Evolutionary conservation across 2,888 invertebrate genomes (phyloP).

Genomic region (Molorchus minor): DNA sequence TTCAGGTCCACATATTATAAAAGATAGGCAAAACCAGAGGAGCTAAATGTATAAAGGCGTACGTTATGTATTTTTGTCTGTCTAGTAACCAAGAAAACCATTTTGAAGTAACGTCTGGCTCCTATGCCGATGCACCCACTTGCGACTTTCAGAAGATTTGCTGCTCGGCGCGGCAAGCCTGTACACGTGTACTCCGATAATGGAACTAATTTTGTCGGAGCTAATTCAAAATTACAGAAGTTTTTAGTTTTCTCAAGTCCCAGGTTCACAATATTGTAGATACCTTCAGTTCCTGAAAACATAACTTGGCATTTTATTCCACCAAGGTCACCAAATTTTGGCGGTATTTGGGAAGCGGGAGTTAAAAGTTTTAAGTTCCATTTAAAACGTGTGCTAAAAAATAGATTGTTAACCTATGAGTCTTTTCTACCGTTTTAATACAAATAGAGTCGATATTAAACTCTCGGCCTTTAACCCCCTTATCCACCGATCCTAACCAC

Average conservation of each 20-base stretch:
- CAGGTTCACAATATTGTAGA: neutral
- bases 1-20: slow-evolving; percentile 39
- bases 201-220: slow-evolving; percentile 35
- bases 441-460: neutral
- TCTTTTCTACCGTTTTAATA: no score
- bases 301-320: slow-evolving; percentile 8
- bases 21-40: slow-evolving; percentile 28
- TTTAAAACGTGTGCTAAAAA: neutral
- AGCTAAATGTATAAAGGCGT: slow-evolving; percentile 31
- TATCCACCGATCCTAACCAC: no score
- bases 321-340: neutral
- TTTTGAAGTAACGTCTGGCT: slow-evolving; percentile 38
- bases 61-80: slow-evolving; percentile 42
- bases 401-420: neutral
- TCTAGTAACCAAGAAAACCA: slow-evolving; percentile 38
- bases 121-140: slow-evolving; percentile 37
- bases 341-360: slow-evolving; percentile 1
- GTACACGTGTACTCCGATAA: slow-evolving; percentile 31
- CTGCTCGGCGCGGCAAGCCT: slow-evolving; percentile 31
- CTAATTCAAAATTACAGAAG: slow-evolving; percentile 22
- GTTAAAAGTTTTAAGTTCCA: neutral
- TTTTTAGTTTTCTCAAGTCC: neutral
- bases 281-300: neutral
- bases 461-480: no score
- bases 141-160: slow-evolving; percentile 32